Conservation (phyloP, 2,888 invertebrate species). For the Eueremaeus valkanovi region DNA sequence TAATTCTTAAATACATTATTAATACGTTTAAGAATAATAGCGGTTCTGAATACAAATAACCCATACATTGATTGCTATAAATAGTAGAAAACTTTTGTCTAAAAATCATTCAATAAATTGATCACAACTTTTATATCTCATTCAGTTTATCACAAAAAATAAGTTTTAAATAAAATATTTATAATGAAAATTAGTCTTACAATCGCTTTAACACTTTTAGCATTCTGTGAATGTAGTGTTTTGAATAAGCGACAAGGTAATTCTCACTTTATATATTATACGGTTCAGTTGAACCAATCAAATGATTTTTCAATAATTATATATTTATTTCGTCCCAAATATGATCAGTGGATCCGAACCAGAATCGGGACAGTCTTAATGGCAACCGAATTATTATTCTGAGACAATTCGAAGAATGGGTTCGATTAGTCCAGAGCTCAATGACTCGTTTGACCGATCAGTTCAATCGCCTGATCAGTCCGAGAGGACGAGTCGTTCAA, state of each 20-base stretch:
- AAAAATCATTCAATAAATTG: neutral
- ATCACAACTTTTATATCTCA: neutral
- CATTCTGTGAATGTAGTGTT: neutral
- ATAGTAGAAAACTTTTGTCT: neutral
- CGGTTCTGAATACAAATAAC: conserved; percentile 5
- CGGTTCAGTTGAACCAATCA: too few relatives aligned
- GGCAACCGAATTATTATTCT: neutral
- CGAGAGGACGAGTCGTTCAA: neutral
- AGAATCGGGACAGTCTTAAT: neutral
- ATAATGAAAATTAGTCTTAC: neutral
- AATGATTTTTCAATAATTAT: neutral
- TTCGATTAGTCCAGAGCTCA: neutral
- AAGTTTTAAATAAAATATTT: neutral
- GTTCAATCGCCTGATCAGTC: neutral
- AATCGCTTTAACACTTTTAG: neutral
- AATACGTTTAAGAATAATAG: conserved; percentile 57
- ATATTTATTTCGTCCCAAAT: neutral
- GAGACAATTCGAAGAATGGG: conserved; percentile 4
- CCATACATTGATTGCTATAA: neutral
- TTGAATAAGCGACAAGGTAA: conserved; percentile 11
- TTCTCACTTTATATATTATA: too few relatives aligned
- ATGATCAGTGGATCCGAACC: neutral
- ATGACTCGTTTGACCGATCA: neutral
- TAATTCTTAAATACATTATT: too few relatives aligned
- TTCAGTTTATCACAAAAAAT: neutral